Conservation (phyloP, 2,113 vertebrate genomes). For the Engystomops pustulosus region DNA sequence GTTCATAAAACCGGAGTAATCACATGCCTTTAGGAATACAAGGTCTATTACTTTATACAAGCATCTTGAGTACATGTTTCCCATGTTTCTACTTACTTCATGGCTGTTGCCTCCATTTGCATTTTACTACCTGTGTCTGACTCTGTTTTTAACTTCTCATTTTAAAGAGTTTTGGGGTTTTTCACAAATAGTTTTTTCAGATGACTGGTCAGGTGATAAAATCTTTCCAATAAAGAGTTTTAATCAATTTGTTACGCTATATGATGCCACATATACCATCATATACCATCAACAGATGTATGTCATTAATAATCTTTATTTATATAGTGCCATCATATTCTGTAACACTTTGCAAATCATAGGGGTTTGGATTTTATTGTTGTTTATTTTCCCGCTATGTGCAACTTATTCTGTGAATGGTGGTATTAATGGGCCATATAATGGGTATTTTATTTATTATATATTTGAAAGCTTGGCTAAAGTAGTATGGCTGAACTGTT, state of each 20-base stretch:
- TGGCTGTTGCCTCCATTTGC: background rate
- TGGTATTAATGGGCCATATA: too few relatives aligned
- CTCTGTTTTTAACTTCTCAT: background rate
- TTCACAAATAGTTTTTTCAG: background rate
- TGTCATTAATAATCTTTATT: too few relatives aligned
- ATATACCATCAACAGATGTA: too few relatives aligned
- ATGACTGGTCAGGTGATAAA: background rate
- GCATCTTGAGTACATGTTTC: background rate
- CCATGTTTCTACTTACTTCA: slow-evolving; percentile 9
- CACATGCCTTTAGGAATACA: background rate
- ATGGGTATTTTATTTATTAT: too few relatives aligned
- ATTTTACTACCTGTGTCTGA: background rate
- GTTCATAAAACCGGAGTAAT: background rate
- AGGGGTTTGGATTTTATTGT: too few relatives aligned
- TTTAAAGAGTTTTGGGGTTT: background rate
- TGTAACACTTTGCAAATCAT: too few relatives aligned
- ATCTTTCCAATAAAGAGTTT: background rate
- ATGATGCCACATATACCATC: background rate
- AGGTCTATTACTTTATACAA: slow-evolving; percentile 4
- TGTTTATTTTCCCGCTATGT: too few relatives aligned
- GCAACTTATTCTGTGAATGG: too few relatives aligned
- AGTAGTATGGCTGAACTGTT: too few relatives aligned
- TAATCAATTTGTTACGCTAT: background rate
- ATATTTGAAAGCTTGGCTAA: too few relatives aligned
- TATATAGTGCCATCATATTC: too few relatives aligned